Base-by-base conservation (phyloP, 1,140 invertebrate genomes). In the Halyomorpha halys region DNA sequence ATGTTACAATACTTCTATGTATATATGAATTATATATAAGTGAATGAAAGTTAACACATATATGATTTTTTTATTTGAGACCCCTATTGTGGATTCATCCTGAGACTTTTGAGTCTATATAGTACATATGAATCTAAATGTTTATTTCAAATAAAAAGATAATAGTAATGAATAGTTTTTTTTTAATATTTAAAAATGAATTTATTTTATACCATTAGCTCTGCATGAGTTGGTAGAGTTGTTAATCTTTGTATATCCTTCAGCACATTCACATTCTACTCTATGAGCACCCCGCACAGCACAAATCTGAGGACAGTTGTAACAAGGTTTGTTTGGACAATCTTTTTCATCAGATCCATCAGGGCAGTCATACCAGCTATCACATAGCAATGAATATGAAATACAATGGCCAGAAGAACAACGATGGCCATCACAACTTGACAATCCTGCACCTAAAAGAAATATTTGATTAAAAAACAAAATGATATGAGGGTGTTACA, bases 281-380 rank as follows among this genome's bases (percentile, higher is more conserved):
- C 65, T 51, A 44, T 54, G 18, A 56, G 18, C 25, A 16, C 18
- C 21, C 59, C 54, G 53, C 27, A 59, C 47, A 44, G 15, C 47
- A 74, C 60, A 64, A 39, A 65, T 34, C 54, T 66, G 62, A 34
- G 65, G 61, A 47, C 64, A 64, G 45, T 21, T 65, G 13, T 23
- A 49, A 16, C 44, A 27, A 2, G 51, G 34, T 15, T 59, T 56
- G 16, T 47, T 62, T 51, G 68, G 75, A 70, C 83, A 86, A 65
- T 79, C 76, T 14, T 72, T 63, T 70, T 84, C 83, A 72, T 84
- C 83, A 3, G 76, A 79, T n/a, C 76, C 76, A 71, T 85, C 82
- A 3, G 75, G 70, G 71, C 85, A 86, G 71, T 86, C 83, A 1
- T 72, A 69, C 59, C 83, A 81, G 13, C 80, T 77, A 73, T 86